Percentiles rank a stretch among this genome's conserved stretches.
These are phyloP conservation scores for Cacatua alba DNA, from an alignment of 2,113 vertebrate species.

Conservation along the genomic window DNA sequence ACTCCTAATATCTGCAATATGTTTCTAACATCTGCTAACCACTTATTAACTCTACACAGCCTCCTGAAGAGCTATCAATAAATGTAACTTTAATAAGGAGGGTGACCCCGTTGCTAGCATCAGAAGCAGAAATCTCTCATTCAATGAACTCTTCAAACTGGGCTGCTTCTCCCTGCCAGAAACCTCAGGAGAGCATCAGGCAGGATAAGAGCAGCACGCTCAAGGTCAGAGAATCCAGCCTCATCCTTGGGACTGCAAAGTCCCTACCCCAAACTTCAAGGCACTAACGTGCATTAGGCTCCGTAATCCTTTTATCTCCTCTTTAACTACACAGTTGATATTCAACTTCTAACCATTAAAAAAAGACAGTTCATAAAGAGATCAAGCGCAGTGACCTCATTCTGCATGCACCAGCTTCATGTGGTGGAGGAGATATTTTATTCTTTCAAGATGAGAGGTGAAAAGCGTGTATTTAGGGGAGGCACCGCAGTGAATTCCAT, in stretches of 20 bases:
- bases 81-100: not conserved
- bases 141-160: not conserved
- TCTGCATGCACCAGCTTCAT: not conserved
- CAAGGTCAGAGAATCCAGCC: conserved; percentile 5
- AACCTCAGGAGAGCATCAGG: not conserved
- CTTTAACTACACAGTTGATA: not conserved
- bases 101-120: not conserved
- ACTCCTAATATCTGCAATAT: conserved; percentile 62
- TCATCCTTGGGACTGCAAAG: not conserved
- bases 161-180: not conserved
- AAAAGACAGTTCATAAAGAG: not conserved
- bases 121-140: not conserved
- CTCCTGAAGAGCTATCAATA: conserved; percentile 51
- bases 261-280: not conserved
- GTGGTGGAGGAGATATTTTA: not conserved
- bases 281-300: not conserved
- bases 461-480: not conserved
- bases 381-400: conserved; percentile 20
- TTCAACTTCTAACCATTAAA: not conserved
- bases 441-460: not conserved
- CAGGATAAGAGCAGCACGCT: not conserved
- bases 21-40: conserved; percentile 62
- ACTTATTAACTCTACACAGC: conserved; percentile 48
- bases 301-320: not conserved
- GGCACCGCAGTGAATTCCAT: not conserved